Evolutionary conservation across 2,888 invertebrate genomes (phyloP), one percentile per base, ranked within the genome.

Genomic region (Hydroisotoma schaefferi): DNA sequence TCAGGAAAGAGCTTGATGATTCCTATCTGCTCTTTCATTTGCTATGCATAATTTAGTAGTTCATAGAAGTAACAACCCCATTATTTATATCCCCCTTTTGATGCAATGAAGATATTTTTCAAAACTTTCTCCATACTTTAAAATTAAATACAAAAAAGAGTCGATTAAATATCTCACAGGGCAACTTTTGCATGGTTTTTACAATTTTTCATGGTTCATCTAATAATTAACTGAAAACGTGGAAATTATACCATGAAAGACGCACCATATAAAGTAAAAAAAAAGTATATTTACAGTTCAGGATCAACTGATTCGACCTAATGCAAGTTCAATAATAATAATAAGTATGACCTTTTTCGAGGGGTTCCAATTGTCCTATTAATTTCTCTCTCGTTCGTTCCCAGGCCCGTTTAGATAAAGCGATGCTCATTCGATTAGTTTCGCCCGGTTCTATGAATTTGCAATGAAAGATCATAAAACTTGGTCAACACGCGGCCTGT

Each of bases 391-490:
- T 47, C 55, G 29, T 29, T 33, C 26, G n/a, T 46, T 46, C 46
- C 46, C 46, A 46, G 22, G 46, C 12, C 25, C 12, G 25, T 46
- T 46, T 18, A 46, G 12, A 29, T 28, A 29, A 26, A 4, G 25
- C 23, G 26, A 48, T n/a, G 33, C 8, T 23, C 26, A 37, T 40
- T 48, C 55, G 46, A 48, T 47, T 48, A 54, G 38, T 20, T 44
- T 58, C 54, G 37, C 55, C 46, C 37, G 51, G 55, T 61, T 58
- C 61, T 59, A 60, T 70, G 68, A 69, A 71, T 69, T 69, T 65
- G 66, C 63, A 68, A 66, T 62, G 67, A 61, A 67, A 65, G 64
- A 63, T 64, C 66, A 69, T 69, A 69, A 71, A 71, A 69, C 67
- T 69, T 63, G 54, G 29, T 51, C 37, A 51, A 55, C 71, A 71